Evolutionary conservation across 2,888 invertebrate species (phyloP), one percentile per base, ranked within the genome.

Genomic region (Brachyopa scutellaris): DNA sequence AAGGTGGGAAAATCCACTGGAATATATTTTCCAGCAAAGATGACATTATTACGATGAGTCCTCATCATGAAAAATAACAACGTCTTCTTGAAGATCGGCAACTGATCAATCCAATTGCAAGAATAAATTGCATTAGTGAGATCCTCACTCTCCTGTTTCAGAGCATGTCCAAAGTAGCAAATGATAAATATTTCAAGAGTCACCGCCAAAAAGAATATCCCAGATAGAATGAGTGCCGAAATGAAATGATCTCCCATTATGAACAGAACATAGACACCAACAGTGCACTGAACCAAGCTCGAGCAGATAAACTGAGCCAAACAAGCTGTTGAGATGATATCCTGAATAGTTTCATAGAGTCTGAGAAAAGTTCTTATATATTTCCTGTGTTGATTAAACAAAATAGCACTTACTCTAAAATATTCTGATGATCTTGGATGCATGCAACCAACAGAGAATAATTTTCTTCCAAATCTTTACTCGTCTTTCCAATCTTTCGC

Each of bases 21-120:
- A 40, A 93, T 91, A 79, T 92, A 92, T 57, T 91, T 91, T 0
- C 92, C 93, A 9, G 92, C 93, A 67, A 90, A 91, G 73, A 93
- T 91, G 2, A 91, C 88, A 8, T 91, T 90, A 0, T 91, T 91
- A 2, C 88, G 89, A 85, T 92, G 92, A 86, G 92, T 91, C 1
- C 92, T 89, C 84, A 91, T 90, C 89, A 93, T 90, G 2, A 92
- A 91, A 45, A 93, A 90, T 67, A 91, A 87, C 19, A 93, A 85
- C 3, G 88, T 87, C 7, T 89, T 89, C 13, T 89, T 89, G 85
- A 92, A 92, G 70, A 86, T 86, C 0, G 84, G 85, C 62, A 91
- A 87, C 85, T 93, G 92, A 5, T 92, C 90, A 51, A 92, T 90
- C 93, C 93, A 93, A 1, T 91, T 91, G 80, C 92, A 92, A 57